Conservation (phyloP, 2,797 vertebrate species). For the Mus caroli region DNA sequence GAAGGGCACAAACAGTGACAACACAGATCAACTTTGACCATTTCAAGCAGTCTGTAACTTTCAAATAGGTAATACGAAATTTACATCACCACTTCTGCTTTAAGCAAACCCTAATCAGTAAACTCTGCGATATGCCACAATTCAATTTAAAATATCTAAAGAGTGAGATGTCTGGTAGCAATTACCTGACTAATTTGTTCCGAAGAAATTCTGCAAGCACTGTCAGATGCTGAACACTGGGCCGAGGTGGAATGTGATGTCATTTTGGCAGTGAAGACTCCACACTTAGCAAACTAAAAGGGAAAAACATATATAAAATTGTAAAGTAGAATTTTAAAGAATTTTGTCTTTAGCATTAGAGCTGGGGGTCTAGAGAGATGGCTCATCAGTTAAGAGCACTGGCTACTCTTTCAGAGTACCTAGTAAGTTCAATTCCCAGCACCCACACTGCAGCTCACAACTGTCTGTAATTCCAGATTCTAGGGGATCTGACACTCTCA, state of each 20-base stretch:
- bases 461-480: neutral
- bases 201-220: conserved; percentile 90
- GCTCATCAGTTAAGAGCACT: neutral
- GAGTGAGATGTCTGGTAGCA: conserved; percentile 2
- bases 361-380: neutral
- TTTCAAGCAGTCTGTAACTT: conserved; percentile 7
- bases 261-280: conserved; percentile 91
- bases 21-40: neutral
- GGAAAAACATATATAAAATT: conserved; percentile 22
- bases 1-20: neutral
- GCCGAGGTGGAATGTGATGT: conserved; percentile 90
- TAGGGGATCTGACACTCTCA: neutral
- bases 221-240: conserved; percentile 89
- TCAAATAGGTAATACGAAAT: conserved; percentile 61
- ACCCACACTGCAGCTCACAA: neutral
- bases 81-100: conserved; percentile 39
- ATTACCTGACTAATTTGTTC: conserved; percentile 93
- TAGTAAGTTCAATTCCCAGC: neutral
- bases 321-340: conserved; percentile 57
- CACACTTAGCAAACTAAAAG: conserved; percentile 78
- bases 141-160: conserved; percentile 28
- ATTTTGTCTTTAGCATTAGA: conserved; percentile 62
- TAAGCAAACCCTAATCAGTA: conserved; percentile 36
- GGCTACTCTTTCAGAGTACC: neutral
- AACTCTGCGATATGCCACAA: neutral